Evolutionary conservation across 2,797 vertebrate genomes (phyloP).

Genomic region (Mergus octosetaceus): DNA sequence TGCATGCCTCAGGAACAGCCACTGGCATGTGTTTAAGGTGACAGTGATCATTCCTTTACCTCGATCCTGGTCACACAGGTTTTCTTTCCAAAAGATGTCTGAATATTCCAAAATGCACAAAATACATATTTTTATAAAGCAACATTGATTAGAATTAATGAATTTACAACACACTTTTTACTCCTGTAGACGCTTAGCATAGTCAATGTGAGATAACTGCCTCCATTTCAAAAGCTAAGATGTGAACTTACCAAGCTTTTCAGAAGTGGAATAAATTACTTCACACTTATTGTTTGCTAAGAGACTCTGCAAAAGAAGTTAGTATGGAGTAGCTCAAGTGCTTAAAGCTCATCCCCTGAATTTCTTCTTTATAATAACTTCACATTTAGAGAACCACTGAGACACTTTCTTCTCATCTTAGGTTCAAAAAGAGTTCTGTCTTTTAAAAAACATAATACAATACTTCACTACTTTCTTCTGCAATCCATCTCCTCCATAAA

Average conservation of each 20-base stretch:
- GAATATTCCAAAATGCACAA: neutral
- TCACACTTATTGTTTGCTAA: conserved; percentile 16
- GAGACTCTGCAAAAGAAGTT: neutral
- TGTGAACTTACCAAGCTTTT: conserved; percentile 22
- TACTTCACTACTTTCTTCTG: neutral
- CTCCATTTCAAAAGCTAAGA: conserved; percentile 1
- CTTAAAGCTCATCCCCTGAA: neutral
- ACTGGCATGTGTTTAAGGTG: neutral
- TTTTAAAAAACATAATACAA: neutral
- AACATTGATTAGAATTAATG: neutral
- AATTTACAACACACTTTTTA: neutral
- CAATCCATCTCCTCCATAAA: neutral
- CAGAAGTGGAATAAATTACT: conserved; percentile 30
- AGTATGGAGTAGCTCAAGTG: neutral
- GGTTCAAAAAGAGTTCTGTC: neutral
- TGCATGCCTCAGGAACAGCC: neutral
- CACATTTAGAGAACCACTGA: neutral
- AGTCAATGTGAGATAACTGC: neutral
- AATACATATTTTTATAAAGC: neutral
- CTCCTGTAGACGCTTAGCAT: neutral
- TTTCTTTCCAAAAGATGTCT: neutral
- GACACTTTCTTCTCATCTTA: neutral
- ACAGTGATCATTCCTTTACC: neutral
- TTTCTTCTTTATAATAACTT: neutral
- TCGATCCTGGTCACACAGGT: neutral